Evolutionary conservation across 2,113 vertebrate genomes (phyloP).

Genomic region (Sapajus apella): DNA sequence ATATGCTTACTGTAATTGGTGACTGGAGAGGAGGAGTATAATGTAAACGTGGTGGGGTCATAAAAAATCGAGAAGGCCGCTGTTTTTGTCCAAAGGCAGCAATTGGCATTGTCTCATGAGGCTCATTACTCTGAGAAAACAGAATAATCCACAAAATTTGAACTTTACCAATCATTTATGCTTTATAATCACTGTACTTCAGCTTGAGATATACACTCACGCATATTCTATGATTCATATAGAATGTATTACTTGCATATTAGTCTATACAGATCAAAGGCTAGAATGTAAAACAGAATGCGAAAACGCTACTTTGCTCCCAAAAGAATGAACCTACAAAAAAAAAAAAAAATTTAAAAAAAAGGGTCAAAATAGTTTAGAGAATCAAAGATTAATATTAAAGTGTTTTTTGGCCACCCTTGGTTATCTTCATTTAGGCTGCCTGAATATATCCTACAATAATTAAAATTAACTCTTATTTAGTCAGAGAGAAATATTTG

Average conservation of each 20-base stretch:
- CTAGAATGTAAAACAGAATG: not conserved
- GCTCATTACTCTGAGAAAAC: slow-evolving; percentile 91
- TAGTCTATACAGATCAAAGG: slow-evolving; percentile 20
- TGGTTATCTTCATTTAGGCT: not conserved
- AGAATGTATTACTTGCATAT: not conserved
- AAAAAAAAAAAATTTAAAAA: not conserved
- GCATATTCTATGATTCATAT: not conserved
- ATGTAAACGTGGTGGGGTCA: slow-evolving; percentile 92
- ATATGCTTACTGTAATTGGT: slow-evolving; percentile 88
- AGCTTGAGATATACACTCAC: not conserved
- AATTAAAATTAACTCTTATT: not conserved
- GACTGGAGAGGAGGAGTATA: slow-evolving; percentile 92
- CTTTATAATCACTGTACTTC: slow-evolving; percentile 21
- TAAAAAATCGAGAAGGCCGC: slow-evolving; percentile 92
- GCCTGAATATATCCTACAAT: not conserved
- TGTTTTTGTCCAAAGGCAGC: slow-evolving; percentile 98
- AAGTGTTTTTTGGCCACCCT: not conserved
- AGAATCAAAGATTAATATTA: slow-evolving; percentile 1
- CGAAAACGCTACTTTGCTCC: slow-evolving; percentile 18
- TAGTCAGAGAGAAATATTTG: not conserved
- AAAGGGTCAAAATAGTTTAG: not conserved
- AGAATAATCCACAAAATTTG: slow-evolving; percentile 42
- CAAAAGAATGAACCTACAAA: not conserved
- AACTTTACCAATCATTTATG: slow-evolving; percentile 3
- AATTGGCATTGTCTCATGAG: slow-evolving; percentile 98